Base-by-base conservation (phyloP, 2,113 vertebrate genomes). In the Acrocephalus arundinaceus region DNA sequence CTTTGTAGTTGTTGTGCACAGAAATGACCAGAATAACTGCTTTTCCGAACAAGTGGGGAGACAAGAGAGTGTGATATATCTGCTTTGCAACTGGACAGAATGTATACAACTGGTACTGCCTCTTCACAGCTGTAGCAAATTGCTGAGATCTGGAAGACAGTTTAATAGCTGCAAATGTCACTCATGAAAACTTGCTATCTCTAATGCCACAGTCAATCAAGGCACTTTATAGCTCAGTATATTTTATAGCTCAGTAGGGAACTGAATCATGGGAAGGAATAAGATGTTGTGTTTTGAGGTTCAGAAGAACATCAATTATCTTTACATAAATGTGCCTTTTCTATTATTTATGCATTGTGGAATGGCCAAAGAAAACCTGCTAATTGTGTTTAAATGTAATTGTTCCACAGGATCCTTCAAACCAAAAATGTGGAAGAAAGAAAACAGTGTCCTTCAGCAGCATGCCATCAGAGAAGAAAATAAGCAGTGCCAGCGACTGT, bases 361-460 rank as follows among this genome's bases (percentile, higher is more conserved):
- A 12, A 88, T 30, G 48, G 61, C 57, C 59, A 70, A 79, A 93
- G 43, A 55, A 95, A 75, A 63, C 57, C 35, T 70, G 89, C 12
- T 96, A 20, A 62, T 58, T 54, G 95, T 90, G 52, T 39, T 4
- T 0, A 13, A 59, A 74, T 86, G 13, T 67, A 39, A 74, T 97
- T 97, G 22, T 94, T 92, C 95, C 90, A 28, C 97, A 99, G 99
- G 99, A 99, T 96, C 99, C 99, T 70, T 98, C 98, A 17, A 98
- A 98, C 91, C 99, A 99, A 97, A 99, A 99, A 97, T 97, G 98
- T 51, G 98, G 98, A 45, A 98, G 99, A 66, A 99, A 99, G 98
- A 99, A 99, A 97, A 99, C 99, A 0, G 99, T 99, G 74, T 99
- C 99, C 27, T 99, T 99, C 97, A 99, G 99, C 97, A 99, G 99